These are phyloP conservation scores for Tenthredo mesomela DNA, from an alignment of 2,888 invertebrate species.

Conservation along the genomic window DNA sequence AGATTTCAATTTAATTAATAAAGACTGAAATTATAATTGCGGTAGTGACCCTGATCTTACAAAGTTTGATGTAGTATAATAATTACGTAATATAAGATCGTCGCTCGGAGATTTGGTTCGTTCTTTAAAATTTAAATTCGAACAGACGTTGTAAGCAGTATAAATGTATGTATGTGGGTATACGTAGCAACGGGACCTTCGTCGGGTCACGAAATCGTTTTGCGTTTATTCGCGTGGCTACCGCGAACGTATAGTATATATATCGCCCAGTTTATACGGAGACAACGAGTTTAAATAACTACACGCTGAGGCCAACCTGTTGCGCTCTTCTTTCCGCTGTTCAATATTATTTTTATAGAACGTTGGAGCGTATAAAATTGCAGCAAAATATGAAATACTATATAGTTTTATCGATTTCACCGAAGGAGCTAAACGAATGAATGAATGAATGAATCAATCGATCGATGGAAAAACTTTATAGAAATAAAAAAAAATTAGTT, in stretches of 20 bases:
- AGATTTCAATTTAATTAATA: background rate
- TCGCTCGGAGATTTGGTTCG: background rate
- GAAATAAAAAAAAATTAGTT: background rate
- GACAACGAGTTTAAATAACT: slow-evolving; percentile 34
- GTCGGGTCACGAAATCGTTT: slow-evolving; percentile 29
- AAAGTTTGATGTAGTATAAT: background rate
- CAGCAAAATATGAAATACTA: background rate
- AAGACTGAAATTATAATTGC: background rate
- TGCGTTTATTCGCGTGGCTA: slow-evolving; percentile 29
- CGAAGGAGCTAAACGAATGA: background rate
- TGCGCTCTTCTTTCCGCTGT: background rate
- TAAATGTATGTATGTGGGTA: background rate
- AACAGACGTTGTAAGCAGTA: background rate
- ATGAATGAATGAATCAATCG: background rate
- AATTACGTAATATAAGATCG: background rate
- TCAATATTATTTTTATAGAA: background rate
- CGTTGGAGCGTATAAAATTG: background rate
- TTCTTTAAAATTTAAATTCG: slow-evolving; percentile 33
- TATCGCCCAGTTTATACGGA: background rate
- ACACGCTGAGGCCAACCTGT: slow-evolving; percentile 16
- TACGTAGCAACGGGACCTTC: slow-evolving; percentile 33
- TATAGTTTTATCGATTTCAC: background rate
- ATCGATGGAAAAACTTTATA: background rate
- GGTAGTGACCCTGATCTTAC: slow-evolving; percentile 7
- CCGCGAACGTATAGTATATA: background rate